These are phyloP conservation scores for Theonella swinhoei DNA, from an alignment of 37 sponge, comb jelly and placozoan genomes.

Conservation along the genomic window DNA sequence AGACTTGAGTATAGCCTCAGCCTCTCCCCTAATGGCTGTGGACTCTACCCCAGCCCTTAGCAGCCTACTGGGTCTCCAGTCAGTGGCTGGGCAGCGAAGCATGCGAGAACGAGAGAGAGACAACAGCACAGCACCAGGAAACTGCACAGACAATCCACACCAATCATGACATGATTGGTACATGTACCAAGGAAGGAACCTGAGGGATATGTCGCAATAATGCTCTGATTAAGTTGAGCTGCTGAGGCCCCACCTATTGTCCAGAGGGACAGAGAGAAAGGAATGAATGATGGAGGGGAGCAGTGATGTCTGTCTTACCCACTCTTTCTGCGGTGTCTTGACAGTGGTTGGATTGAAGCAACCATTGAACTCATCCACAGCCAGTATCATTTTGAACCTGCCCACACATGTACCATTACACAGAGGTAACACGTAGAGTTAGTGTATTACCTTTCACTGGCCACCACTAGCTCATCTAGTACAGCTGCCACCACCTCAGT, in stretches of 20 bases:
- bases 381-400: slow-evolving; percentile 49
- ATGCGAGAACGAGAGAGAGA: slow-evolving; percentile 47
- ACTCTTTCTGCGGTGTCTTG: slow-evolving; percentile 7
- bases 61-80: background rate
- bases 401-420: background rate
- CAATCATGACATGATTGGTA: no score
- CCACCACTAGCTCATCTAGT: slow-evolving; percentile 42
- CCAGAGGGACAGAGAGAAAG: background rate
- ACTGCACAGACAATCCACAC: no score
- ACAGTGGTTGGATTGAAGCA: slow-evolving; percentile 52
- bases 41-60: background rate
- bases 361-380: slow-evolving; percentile 68
- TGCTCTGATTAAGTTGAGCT: slow-evolving; percentile 43
- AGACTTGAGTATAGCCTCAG: background rate
- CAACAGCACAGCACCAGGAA: slow-evolving; percentile 43
- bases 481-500: slow-evolving; percentile 58
- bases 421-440: background rate
- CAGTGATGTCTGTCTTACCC: slow-evolving; percentile 33
- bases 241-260: slow-evolving; percentile 30
- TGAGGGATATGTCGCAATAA: background rate
- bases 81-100: background rate
- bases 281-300: no score
- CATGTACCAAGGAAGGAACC: no score
- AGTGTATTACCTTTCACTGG: slow-evolving; percentile 23
- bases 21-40: background rate